Evolutionary conservation across 2,888 invertebrate genomes (phyloP).

Genomic region (Tinea semifulvella): DNA sequence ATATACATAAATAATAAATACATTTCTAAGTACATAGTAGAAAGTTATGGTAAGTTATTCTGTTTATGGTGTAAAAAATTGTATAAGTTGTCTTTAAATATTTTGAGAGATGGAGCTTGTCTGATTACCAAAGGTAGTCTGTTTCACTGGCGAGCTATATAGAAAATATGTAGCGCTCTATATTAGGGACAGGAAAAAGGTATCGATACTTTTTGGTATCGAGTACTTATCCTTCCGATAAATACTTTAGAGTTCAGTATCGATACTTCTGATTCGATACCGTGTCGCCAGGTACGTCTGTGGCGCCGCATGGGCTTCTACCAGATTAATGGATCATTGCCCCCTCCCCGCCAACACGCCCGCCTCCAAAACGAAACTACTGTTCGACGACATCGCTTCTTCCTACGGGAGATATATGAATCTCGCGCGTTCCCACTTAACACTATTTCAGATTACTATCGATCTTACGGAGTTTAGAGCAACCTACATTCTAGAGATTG

Average conservation of each 20-base stretch:
- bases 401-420: constrained; percentile 47
- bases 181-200: not conserved
- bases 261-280: too few relatives aligned
- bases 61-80: too few relatives aligned
- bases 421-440: constrained; percentile 36
- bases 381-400: constrained; percentile 52
- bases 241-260: not conserved
- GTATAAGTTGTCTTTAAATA: too few relatives aligned
- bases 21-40: too few relatives aligned
- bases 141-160: too few relatives aligned
- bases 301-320: constrained; percentile 84
- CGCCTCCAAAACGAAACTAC: constrained; percentile 49
- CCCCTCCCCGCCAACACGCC: constrained; percentile 53
- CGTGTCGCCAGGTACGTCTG: constrained; percentile 59
- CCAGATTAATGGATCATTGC: constrained; percentile 87
- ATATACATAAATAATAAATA: too few relatives aligned
- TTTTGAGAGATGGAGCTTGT: too few relatives aligned
- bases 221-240: too few relatives aligned
- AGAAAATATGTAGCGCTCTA: not conserved
- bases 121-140: too few relatives aligned
- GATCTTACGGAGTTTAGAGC: constrained; percentile 16
- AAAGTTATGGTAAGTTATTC: too few relatives aligned
- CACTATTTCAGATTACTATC: constrained; percentile 28
- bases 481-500: constrained; percentile 16
- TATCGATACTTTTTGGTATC: too few relatives aligned